Evolutionary conservation across 2,113 vertebrate genomes (phyloP).

Genomic region (Ceyx melanurus): DNA sequence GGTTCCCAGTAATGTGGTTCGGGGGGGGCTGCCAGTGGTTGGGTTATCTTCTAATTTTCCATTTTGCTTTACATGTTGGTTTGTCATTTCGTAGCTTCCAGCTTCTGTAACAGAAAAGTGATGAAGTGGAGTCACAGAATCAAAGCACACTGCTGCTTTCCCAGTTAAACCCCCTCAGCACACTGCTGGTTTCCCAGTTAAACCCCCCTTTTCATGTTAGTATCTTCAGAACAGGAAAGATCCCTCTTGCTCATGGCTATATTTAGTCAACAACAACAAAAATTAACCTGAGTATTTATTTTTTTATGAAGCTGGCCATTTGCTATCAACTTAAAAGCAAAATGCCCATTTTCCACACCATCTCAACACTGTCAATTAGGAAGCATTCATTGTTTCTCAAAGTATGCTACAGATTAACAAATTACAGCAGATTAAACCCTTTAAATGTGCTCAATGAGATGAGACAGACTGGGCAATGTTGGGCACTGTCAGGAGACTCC

Average conservation of each 20-base stretch:
- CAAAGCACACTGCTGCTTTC: not conserved
- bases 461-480: not conserved
- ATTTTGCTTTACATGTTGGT: conserved; percentile 91
- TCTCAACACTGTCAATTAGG: not conserved
- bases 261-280: not conserved
- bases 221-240: not conserved
- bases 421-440: not conserved
- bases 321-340: not conserved
- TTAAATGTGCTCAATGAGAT: not conserved
- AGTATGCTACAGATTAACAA: not conserved
- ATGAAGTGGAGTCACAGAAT: not conserved
- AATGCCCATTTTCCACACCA: not conserved
- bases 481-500: not conserved
- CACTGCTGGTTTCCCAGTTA: not conserved
- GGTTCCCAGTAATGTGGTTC: conserved; percentile 92
- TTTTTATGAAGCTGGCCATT: not conserved
- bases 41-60: conserved; percentile 90
- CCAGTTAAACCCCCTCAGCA: no score
- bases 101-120: conserved; percentile 76
- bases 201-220: not conserved
- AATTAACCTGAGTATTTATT: not conserved
- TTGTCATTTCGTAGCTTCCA: conserved; percentile 89
- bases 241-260: not conserved
- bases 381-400: not conserved
- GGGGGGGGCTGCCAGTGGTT: conserved; percentile 84